Conservation (phyloP, 2,888 invertebrate genomes). For the Megastigmus dorsalis region DNA sequence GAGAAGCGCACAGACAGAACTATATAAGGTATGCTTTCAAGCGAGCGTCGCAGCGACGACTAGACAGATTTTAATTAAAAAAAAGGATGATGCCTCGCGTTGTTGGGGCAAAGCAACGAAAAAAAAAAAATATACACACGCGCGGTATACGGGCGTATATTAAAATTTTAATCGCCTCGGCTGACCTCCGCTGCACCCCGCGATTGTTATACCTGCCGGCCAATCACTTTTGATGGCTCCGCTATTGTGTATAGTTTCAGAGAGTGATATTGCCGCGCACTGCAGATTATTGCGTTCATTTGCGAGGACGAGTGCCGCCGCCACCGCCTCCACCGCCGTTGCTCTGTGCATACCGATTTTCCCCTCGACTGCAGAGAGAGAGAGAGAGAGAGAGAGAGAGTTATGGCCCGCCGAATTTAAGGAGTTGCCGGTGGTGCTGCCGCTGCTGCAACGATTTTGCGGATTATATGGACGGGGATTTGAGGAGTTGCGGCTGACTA, state of each 20-base stretch:
- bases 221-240: slow-evolving; percentile 9
- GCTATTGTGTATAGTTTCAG: neutral
- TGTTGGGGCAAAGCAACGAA: neutral
- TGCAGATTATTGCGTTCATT: no score
- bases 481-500: no score
- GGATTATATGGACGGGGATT: no score
- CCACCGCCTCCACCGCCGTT: no score
- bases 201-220: slow-evolving; percentile 16
- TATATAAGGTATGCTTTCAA: slow-evolving; percentile 15
- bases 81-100: slow-evolving; percentile 17
- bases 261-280: neutral
- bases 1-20: no score
- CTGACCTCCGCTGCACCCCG: neutral
- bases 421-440: neutral
- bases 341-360: no score
- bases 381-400: no score
- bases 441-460: neutral
- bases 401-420: neutral
- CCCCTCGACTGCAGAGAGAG: no score
- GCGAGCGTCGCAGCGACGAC: slow-evolving; percentile 18
- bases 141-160: slow-evolving; percentile 8
- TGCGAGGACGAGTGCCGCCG: no score
- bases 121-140: neutral
- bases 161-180: slow-evolving; percentile 35
- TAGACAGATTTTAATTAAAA: slow-evolving; percentile 47